Evolutionary conservation across 1,140 invertebrate genomes (phyloP), one percentile per base, ranked within the genome.

Genomic region (Drosophila burlai): DNA sequence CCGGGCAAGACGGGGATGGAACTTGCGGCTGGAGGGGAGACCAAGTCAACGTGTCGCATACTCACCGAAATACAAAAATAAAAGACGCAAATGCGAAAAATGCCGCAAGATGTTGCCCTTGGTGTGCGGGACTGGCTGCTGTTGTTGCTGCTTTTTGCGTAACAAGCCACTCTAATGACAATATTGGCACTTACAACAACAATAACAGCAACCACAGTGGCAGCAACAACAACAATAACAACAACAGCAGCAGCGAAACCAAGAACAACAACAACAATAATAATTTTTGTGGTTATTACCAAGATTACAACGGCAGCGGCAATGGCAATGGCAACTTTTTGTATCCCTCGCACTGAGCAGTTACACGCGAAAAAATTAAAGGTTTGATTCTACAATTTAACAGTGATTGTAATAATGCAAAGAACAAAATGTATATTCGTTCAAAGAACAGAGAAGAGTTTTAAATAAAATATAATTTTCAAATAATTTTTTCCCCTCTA

Each of bases 161-260:
- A 89, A 89, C 85, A 89, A 89, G 81, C 85, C 78, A 89, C 85
- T 89, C 85, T 90, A 89, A 89, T 89, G 85, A 89, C 85, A 89
- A 89, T 89, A 89, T 89, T 89, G 85, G 85, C 85, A 89, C 85
- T 89, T 89, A 85, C 85, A 89, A 90, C 77, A 80, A 80, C 75
- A 89, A 71, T 78, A 79, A 79, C 68, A 89, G 73, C 78, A 73
- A 67, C 63, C 63, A 59, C 80, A 83, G 66, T 67, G 50, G n/a
- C 65, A 77, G 43, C 36, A 80, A 15, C 45, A 52, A 59, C 60
- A 80, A 13, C 43, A 67, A 38, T 38, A 54, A n/a, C 47, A 40
- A 21, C 43, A 76, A 40, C 60, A 73, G 11, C 47, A 67, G 18
- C 52, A 67, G n/a, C 52, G 45, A n/a, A 49, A 42, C 26, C 45